Conservation (phyloP, 1,140 invertebrate species). For the Chrysomallon squamiferum region DNA sequence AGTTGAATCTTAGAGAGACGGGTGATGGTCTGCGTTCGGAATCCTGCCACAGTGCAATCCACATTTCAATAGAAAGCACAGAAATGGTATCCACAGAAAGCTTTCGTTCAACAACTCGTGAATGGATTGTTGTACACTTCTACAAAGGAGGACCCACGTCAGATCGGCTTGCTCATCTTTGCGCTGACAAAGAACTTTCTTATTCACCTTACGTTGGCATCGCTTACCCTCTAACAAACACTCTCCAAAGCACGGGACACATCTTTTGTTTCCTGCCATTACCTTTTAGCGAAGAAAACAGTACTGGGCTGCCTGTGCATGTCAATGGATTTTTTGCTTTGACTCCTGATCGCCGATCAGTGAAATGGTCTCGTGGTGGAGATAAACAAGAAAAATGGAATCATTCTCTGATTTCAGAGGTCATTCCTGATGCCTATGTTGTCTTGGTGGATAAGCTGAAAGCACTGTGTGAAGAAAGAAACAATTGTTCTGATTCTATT, state of each 20-base stretch:
- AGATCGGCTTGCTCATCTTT: too few species aligned
- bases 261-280: constrained; percentile 57
- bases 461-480: background rate
- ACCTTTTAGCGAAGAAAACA: constrained; percentile 20
- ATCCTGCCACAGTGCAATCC: too few species aligned
- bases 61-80: too few species aligned
- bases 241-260: constrained; percentile 17
- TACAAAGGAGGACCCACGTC: too few species aligned
- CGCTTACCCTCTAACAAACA: too few species aligned
- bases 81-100: too few species aligned
- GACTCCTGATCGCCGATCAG: constrained; percentile 49
- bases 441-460: constrained; percentile 8
- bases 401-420: constrained; percentile 40
- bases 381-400: constrained; percentile 53
- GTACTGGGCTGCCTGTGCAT: constrained; percentile 52
- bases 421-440: constrained; percentile 36
- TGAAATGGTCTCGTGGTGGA: constrained; percentile 32
- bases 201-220: too few species aligned
- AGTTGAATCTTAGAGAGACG: too few species aligned
- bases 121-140: too few species aligned
- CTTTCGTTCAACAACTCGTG: too few species aligned
- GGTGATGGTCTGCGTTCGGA: too few species aligned
- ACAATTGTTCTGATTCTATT: background rate
- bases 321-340: constrained; percentile 61
- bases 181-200: too few species aligned